Evolutionary conservation across 2,113 vertebrate genomes (phyloP).

Genomic region (Galbula dea): DNA sequence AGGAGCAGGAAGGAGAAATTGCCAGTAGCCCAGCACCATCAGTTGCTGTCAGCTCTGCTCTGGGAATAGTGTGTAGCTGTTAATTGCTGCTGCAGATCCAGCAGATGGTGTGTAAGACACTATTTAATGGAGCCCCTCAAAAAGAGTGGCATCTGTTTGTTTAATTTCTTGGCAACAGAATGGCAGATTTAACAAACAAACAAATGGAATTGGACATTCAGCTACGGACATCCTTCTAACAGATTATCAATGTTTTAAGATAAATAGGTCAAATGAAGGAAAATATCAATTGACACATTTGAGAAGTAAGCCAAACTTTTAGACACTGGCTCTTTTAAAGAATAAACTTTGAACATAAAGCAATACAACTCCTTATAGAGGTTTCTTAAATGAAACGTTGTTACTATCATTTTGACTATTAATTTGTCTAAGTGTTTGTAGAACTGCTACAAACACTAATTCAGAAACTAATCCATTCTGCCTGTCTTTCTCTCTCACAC

Average conservation of each 20-base stretch:
- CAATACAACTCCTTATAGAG: neutral
- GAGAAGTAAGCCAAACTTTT: constrained; percentile 21
- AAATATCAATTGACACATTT: constrained; percentile 17
- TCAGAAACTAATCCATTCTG: neutral
- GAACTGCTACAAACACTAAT: neutral
- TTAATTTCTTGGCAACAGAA: constrained; percentile 71
- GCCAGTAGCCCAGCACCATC: neutral
- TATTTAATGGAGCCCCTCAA: constrained; percentile 66
- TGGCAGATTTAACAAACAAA: constrained; percentile 65
- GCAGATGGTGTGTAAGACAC: constrained; percentile 72
- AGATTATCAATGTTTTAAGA: constrained; percentile 55
- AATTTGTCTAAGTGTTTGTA: neutral
- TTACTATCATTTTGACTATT: neutral
- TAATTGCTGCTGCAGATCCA: constrained; percentile 74
- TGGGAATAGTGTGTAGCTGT: constrained; percentile 66
- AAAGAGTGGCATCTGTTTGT: constrained; percentile 76
- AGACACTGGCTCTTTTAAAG: neutral
- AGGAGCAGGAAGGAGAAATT: neutral
- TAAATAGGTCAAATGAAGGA: constrained; percentile 61
- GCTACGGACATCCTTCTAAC: constrained; percentile 18
- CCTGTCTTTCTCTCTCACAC: neutral
- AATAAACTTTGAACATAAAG: neutral
- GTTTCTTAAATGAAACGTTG: neutral
- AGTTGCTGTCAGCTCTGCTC: constrained; percentile 49
- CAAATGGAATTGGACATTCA: constrained; percentile 47